A percentile compares a stretch with the other conserved stretches of the same genome.
These are phyloP conservation scores for Neomonachus schauinslandi DNA, from an alignment of 2,113 vertebrate species.

Conservation along the genomic window DNA sequence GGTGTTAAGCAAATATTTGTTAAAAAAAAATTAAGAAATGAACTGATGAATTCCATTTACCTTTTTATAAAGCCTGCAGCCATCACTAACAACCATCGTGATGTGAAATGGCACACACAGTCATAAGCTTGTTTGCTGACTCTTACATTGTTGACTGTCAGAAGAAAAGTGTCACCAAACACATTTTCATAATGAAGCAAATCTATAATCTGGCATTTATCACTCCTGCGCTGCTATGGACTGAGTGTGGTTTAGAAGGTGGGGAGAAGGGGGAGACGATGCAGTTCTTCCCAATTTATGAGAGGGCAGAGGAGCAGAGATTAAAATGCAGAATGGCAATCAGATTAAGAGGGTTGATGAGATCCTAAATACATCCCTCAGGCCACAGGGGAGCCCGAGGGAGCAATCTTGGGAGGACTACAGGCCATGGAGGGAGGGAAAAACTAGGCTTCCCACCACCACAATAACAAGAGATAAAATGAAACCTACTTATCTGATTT, in stretches of 20 bases:
- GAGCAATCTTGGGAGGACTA: slow-evolving; percentile 45
- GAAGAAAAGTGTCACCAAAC: slow-evolving; percentile 3
- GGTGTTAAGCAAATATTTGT: slow-evolving; percentile 58
- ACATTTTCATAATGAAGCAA: slow-evolving; percentile 7
- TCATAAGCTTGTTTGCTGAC: background rate
- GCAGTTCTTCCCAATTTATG: background rate
- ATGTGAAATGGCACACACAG: background rate
- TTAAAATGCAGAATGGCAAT: slow-evolving; percentile 64
- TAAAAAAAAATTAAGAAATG: slow-evolving; percentile 47
- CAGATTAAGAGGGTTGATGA: slow-evolving; percentile 74
- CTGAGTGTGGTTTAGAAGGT: background rate
- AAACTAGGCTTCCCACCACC: slow-evolving; percentile 28
- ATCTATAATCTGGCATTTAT: background rate
- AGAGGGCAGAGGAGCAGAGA: slow-evolving; percentile 29
- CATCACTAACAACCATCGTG: background rate
- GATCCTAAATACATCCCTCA: slow-evolving; percentile 47
- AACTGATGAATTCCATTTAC: slow-evolving; percentile 34
- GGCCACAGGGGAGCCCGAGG: background rate
- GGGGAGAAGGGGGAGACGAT: background rate
- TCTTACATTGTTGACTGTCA: background rate
- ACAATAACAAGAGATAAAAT: slow-evolving; percentile 75
- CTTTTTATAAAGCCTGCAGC: slow-evolving; percentile 43
- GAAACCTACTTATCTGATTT: slow-evolving; percentile 60
- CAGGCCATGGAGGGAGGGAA: background rate
- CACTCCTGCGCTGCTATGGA: background rate